These are phyloP conservation scores for Pseudopleuronectes americanus DNA, from an alignment of 2,797 vertebrate species.

Conservation along the genomic window DNA sequence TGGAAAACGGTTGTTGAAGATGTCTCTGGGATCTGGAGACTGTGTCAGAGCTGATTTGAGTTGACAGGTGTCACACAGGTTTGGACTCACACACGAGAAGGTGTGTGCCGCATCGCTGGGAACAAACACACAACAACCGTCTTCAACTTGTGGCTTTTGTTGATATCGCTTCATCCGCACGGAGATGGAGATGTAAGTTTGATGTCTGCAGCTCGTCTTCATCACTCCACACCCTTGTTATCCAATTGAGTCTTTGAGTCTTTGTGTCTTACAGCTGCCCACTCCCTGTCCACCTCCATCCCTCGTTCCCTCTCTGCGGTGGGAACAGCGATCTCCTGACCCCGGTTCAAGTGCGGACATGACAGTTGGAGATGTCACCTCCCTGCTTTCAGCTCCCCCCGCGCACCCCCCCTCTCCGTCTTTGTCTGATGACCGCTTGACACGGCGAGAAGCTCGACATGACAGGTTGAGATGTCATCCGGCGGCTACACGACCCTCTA, in stretches of 20 bases:
- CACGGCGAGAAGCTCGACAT: conserved; percentile 62
- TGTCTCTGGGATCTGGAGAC: not conserved
- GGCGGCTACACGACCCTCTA: conserved; percentile 52
- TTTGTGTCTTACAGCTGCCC: conserved; percentile 50
- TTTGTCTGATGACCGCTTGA: conserved; percentile 65
- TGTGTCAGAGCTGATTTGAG: conserved; percentile 21
- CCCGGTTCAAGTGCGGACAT: conserved; percentile 60
- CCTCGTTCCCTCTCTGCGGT: conserved; percentile 37
- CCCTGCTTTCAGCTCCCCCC: conserved; percentile 31
- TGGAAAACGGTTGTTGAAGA: not conserved
- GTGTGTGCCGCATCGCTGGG: not conserved
- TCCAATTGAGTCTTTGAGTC: conserved; percentile 23
- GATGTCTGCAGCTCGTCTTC: not conserved
- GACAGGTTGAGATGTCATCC: conserved; percentile 77
- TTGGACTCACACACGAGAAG: conserved; percentile 4
- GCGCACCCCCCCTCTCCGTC: conserved; percentile 36
- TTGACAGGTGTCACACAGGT: conserved; percentile 43
- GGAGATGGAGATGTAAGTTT: not conserved
- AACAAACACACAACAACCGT: too few relatives aligned
- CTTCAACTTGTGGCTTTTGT: not conserved
- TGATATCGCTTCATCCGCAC: not conserved
- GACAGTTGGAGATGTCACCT: conserved; percentile 69
- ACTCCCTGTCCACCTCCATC: conserved; percentile 18
- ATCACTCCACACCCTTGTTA: conserved; percentile 8
- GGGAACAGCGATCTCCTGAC: conserved; percentile 59